These are phyloP conservation scores for Pygmarrhopalites habei DNA, from an alignment of 1,140 invertebrate species.

Conservation along the genomic window DNA sequence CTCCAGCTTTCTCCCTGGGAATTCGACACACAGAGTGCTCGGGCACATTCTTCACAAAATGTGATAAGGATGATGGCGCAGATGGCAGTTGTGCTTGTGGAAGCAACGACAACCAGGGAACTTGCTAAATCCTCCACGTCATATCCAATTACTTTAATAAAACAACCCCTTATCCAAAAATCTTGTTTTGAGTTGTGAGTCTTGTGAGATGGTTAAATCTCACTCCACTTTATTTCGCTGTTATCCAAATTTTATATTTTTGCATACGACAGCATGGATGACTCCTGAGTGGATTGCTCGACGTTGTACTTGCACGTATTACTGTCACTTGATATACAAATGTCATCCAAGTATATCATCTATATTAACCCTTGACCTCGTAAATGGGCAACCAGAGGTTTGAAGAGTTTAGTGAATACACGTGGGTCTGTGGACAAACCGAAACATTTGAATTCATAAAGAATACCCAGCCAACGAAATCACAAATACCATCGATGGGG, in stretches of 20 bases:
- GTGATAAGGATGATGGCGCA: slow-evolving; percentile 19
- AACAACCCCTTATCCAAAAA: too few species aligned
- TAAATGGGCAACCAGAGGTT: neutral
- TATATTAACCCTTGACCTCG: neutral
- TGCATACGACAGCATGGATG: too few species aligned
- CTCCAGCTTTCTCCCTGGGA: slow-evolving; percentile 31
- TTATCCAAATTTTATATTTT: too few species aligned
- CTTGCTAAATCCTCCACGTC: too few species aligned
- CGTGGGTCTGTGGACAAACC: slow-evolving; percentile 17
- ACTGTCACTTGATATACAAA: neutral
- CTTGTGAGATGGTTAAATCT: too few species aligned
- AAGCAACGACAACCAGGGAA: too few species aligned
- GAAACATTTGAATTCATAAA: slow-evolving; percentile 22
- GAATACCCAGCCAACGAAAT: slow-evolving; percentile 10
- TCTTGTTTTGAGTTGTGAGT: too few species aligned
- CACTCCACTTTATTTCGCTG: too few species aligned
- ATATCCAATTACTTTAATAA: too few species aligned
- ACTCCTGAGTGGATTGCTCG: neutral
- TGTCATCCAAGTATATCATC: slow-evolving; percentile 22
- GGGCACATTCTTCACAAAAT: slow-evolving; percentile 28
- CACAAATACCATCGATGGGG: slow-evolving; percentile 19
- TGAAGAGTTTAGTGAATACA: slow-evolving; percentile 24
- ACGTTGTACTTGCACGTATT: neutral
- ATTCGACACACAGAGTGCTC: slow-evolving; percentile 33
- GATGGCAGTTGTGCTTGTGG: neutral